Conservation (phyloP, 2,113 vertebrate species). For the Myanophis thanlyinensis region DNA sequence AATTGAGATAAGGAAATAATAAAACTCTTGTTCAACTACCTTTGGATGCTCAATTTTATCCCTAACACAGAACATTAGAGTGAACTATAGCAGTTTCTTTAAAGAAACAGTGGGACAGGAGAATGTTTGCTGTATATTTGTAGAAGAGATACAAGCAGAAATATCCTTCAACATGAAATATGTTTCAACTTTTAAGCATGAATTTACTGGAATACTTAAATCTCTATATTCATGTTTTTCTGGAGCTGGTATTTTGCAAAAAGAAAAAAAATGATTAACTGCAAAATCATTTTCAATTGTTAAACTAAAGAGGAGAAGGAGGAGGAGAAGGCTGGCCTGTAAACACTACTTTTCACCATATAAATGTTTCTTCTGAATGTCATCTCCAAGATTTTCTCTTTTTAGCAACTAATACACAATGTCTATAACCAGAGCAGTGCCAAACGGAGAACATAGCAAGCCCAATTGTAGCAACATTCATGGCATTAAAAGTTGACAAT, state of each 20-base stretch:
- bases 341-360: background rate
- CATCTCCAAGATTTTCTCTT: background rate
- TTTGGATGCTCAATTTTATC: background rate
- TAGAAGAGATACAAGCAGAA: background rate
- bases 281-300: background rate
- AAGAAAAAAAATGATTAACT: background rate
- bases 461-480: background rate
- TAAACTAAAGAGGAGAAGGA: background rate
- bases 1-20: background rate
- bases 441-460: background rate
- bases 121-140: background rate
- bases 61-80: background rate
- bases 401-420: background rate
- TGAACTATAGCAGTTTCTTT: background rate
- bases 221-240: background rate
- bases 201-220: constrained; percentile 10
- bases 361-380: background rate
- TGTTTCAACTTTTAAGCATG: background rate
- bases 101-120: background rate
- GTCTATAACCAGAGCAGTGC: background rate
- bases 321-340: accelerated
- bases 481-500: background rate
- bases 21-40: no score
- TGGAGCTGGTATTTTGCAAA: constrained; percentile 10
- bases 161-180: background rate